These are phyloP conservation scores for Cryptocheilus praepositus DNA, from an alignment of 2,888 invertebrate genomes.

Conservation along the genomic window DNA sequence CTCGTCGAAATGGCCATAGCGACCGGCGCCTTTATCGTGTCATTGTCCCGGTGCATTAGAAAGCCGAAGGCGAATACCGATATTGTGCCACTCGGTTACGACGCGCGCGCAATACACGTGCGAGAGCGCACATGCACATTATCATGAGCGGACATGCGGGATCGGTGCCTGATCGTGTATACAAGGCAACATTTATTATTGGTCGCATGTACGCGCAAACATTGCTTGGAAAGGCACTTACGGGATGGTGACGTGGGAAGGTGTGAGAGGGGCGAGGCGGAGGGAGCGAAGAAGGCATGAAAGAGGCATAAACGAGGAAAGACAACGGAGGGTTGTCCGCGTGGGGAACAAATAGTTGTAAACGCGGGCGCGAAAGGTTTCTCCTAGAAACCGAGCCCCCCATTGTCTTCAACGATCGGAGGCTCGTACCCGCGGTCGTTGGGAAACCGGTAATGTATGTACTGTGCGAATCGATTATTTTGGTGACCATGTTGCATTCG, in stretches of 20 bases:
- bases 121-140: not conserved
- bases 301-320: slow-evolving; percentile 10
- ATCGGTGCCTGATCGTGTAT: slow-evolving; percentile 38
- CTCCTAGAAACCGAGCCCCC: slow-evolving; percentile 55
- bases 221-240: slow-evolving; percentile 16
- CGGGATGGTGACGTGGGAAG: not conserved
- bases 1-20: slow-evolving; percentile 20
- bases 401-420: slow-evolving; percentile 60
- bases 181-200: slow-evolving; percentile 60
- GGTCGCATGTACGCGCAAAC: slow-evolving; percentile 30
- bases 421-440: slow-evolving; percentile 42
- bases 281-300: slow-evolving; percentile 10
- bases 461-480: slow-evolving; percentile 49
- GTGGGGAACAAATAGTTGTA: slow-evolving; percentile 63
- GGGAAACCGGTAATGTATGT: slow-evolving; percentile 46
- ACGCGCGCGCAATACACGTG: slow-evolving; percentile 27
- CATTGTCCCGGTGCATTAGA: slow-evolving; percentile 61
- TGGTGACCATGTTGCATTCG: slow-evolving; percentile 23
- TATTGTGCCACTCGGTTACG: slow-evolving; percentile 34
- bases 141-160: slow-evolving; percentile 21
- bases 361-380: slow-evolving; percentile 67
- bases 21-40: slow-evolving; percentile 49
- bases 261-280: slow-evolving; percentile 16
- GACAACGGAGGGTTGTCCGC: slow-evolving; percentile 36
- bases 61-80: slow-evolving; percentile 58